phyloP scores from a whole-genome alignment of 1,140 invertebrate species.

The Drosophila rufa region DNA sequence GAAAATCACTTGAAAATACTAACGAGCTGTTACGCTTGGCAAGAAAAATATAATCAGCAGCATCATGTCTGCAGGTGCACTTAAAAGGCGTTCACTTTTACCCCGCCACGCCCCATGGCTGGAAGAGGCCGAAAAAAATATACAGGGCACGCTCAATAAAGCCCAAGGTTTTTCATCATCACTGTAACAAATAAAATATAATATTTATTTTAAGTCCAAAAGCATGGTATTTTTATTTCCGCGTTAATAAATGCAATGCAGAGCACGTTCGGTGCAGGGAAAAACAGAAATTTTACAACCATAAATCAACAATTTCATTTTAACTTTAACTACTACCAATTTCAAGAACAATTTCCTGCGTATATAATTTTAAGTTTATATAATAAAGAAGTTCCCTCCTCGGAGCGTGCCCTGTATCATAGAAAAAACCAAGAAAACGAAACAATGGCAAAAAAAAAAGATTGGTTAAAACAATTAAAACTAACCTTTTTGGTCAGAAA shows the following conservation, averaged over 20 bases:
- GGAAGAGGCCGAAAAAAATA: conserved; percentile 1
- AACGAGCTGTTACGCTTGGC: conserved; percentile 82
- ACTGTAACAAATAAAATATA: not conserved
- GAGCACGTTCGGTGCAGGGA: not conserved
- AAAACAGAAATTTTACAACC: too few species aligned
- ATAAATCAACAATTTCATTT: too few species aligned
- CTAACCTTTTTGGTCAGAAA: conserved; percentile 66
- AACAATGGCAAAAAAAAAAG: conserved; percentile 58
- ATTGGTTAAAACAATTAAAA: conserved; percentile 73
- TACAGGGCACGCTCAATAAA: conserved; percentile 16
- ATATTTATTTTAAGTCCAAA: not conserved
- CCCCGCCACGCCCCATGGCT: conserved; percentile 30
- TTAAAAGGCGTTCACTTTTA: conserved; percentile 83
- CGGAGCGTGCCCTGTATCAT: not conserved
- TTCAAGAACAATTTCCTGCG: too few species aligned
- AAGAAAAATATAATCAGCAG: conserved; percentile 84
- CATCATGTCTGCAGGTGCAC: conserved; percentile 83
- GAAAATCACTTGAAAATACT: conserved; percentile 83
- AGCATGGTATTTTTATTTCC: not conserved
- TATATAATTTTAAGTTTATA: not conserved
- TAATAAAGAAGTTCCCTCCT: not conserved
- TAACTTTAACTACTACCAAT: too few species aligned
- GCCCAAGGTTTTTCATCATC: not conserved
- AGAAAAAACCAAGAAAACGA: not conserved
- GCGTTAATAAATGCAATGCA: not conserved